Base-by-base conservation (phyloP, 2,888 invertebrate species). In the Metacarcinus magister region DNA sequence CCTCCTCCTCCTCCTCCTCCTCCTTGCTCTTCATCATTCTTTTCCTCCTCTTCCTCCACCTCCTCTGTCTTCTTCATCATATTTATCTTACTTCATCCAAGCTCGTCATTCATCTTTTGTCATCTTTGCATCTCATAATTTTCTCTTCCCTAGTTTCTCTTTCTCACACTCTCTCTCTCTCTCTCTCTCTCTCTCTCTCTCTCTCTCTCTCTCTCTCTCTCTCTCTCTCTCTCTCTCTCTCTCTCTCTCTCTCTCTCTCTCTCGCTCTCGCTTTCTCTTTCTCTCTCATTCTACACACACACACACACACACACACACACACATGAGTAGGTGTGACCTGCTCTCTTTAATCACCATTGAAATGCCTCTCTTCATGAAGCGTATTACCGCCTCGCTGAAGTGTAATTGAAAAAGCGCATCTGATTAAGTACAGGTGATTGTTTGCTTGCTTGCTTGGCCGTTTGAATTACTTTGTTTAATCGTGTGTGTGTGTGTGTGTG, bases 151-250 rank as follows among this genome's bases (percentile, higher is more conserved):
- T 32, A 32, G 32, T 82, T 32, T 82, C 82, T 82, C 82, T 82
- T n/a, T 67, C 67, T 67, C 67, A n/a, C 67, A 4, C 67, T 67
- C 67, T 67, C 67, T 67, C 67, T 67, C 67, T 67, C 67, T 67
- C 67, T 67, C 67, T 67, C 67, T 67, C 67, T 67, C 67, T 67
- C 67, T 67, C 67, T 67, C n/a, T n/a, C n/a, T n/a, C n/a, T n/a
- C 7, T n/a, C n/a, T n/a, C 67, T 67, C 67, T 67, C 67, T 67
- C 67, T 54, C 54, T 54, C 67, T 67, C 67, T 67, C 67, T 67
- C 67, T 67, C 67, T 67, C 67, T 67, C 67, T 67, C 67, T 67
- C 67, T 67, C 16, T 60, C 60, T 60, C 60, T 60, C 60, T 60
- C 60, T 60, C 60, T 60, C 60, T 60, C 60, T 60, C 60, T 60